Evolutionary conservation across 2,888 invertebrate species (phyloP).

Genomic region (Sarcophaga subvicina): DNA sequence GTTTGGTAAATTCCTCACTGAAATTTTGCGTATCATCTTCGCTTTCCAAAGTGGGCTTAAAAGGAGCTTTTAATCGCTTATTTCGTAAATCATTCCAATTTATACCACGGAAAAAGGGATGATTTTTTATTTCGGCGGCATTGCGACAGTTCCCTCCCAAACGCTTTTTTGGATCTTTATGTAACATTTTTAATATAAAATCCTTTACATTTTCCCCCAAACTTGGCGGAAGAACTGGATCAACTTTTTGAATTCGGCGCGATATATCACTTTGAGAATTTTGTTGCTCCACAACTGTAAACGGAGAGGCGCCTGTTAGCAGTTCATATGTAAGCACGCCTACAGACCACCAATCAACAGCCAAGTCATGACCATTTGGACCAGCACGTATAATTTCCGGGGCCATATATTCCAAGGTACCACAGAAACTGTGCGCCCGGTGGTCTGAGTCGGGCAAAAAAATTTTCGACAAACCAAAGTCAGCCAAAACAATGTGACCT

Average conservation of each 20-base stretch:
- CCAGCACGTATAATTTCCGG: constrained; percentile 92
- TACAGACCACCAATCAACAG: constrained; percentile 99
- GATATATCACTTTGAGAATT: constrained; percentile 98
- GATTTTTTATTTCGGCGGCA: constrained; percentile 94
- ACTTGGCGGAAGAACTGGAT: constrained; percentile 93
- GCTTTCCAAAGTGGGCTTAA: constrained; percentile 92
- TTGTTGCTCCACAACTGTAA: constrained; percentile 96
- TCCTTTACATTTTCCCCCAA: constrained; percentile 87
- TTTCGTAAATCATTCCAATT: constrained; percentile 92
- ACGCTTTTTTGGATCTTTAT: constrained; percentile 94
- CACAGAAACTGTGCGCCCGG: constrained; percentile 98
- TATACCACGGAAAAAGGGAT: constrained; percentile 91
- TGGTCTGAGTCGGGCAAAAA: constrained; percentile 86
- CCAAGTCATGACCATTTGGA: constrained; percentile 96
- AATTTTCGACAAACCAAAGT: constrained; percentile 98
- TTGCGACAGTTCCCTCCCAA: constrained; percentile 92
- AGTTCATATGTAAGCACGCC: constrained; percentile 98
- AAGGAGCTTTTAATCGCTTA: constrained; percentile 92
- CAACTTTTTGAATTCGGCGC: constrained; percentile 92
- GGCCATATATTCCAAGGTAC: constrained; percentile 99
- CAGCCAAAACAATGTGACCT: constrained; percentile 97
- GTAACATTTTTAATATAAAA: constrained; percentile 91
- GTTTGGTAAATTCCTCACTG: constrained; percentile 97
- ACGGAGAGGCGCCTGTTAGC: constrained; percentile 97
- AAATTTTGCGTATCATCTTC: constrained; percentile 98